Percentiles rank a stretch among this genome's conserved stretches.
These are phyloP conservation scores for Lobophora halterata DNA, from an alignment of 2,888 invertebrate species.

Conservation along the genomic window DNA sequence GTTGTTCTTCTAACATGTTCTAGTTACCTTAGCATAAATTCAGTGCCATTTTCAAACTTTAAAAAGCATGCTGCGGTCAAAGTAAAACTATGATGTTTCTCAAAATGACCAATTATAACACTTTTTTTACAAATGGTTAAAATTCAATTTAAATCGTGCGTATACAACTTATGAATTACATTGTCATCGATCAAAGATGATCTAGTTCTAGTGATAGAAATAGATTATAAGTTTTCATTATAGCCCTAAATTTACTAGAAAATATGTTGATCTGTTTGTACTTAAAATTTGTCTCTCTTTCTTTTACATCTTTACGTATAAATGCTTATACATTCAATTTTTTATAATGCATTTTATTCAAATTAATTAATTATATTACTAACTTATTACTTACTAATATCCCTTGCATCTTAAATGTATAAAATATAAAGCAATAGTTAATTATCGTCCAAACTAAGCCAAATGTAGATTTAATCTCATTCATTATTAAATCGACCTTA, in stretches of 20 bases:
- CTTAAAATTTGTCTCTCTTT: conserved; percentile 26
- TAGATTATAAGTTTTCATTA: too few relatives aligned
- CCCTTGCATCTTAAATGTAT: too few relatives aligned
- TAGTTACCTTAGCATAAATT: too few relatives aligned
- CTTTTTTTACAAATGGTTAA: not conserved
- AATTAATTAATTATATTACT: conserved; percentile 5
- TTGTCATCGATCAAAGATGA: too few relatives aligned
- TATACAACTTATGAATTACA: conserved; percentile 2
- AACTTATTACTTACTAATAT: not conserved
- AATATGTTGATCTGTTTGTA: conserved; percentile 32
- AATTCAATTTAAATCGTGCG: too few relatives aligned
- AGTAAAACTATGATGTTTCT: conserved; percentile 12
- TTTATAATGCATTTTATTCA: conserved; percentile 11
- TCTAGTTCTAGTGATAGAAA: too few relatives aligned
- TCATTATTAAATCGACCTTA: conserved; percentile 17
- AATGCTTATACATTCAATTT: not conserved
- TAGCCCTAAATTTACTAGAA: too few relatives aligned
- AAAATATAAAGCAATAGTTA: not conserved
- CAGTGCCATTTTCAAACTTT: conserved; percentile 1
- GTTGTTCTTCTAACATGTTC: too few relatives aligned
- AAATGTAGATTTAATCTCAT: conserved; percentile 14
- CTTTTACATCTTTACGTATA: conserved; percentile 2
- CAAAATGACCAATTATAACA: conserved; percentile 5
- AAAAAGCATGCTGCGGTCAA: conserved; percentile 7
- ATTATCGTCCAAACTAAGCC: conserved; percentile 15